Base-by-base conservation (phyloP, 2,113 vertebrate genomes). In the Ancistrus triradiatus region DNA sequence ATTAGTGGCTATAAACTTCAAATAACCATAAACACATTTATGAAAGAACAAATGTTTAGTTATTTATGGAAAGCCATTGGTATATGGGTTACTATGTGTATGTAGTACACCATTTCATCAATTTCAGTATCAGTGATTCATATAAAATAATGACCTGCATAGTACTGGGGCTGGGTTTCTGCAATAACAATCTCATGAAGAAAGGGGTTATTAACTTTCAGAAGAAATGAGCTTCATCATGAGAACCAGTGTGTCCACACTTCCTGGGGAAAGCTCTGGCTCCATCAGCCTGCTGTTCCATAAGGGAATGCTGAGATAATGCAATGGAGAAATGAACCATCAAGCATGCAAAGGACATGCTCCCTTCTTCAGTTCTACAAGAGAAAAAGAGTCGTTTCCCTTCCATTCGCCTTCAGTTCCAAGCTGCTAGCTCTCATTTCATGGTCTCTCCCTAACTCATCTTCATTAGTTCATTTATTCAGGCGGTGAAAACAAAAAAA, bases 381-480 rank as follows among this genome's bases (percentile, higher is more conserved):
- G 83, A 84, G 81, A 83, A 87, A n/a, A 79, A 81, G 78, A 66
- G 65, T 79, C 59, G 72, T 73, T 80, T 83, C 76, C 77, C 59
- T 53, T 76, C 74, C 53, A 24, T 63, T 68, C 24, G 46, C 69
- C 62, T 40, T 7, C 61, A 27, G 22, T 66, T 38, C 22, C 24
- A 50, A 69, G 74, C 67, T 53, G 49, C 60, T 55, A 2, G 51
- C 44, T 55, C 64, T 52, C 49, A 57, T 68, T 25, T 71, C 40
- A 40, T 62, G 48, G 59, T 69, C 53, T 73, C 70, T 60, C 56
- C 48, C 31, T 27, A 18, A 28, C 19, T 44, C 7, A 14, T 15
- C 13, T 24, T 59, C 37, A 51, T 28, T 58, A 27, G 59, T 22
- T 52, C 4, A 18, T 63, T 58, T 68, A 72, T 71, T 73, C 52